phyloP scores from a whole-genome alignment of 2,888 invertebrate genomes.

The Unio delphinus region DNA sequence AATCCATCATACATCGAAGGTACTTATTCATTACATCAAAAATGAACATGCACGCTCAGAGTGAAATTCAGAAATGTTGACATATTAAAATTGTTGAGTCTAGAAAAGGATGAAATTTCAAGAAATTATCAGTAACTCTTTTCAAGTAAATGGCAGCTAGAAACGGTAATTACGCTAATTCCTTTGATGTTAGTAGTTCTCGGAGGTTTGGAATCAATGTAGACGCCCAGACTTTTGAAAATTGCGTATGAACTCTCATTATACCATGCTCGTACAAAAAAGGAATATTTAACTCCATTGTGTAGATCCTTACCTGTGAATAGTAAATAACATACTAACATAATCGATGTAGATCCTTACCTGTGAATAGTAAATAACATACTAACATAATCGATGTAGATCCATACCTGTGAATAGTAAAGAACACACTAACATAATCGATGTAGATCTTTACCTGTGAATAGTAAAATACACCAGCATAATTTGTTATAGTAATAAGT shows the following conservation, averaged over 20 bases:
- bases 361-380: constrained; percentile 5
- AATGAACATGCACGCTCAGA: too few species aligned
- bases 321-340: not conserved
- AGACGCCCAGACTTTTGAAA: constrained; percentile 35
- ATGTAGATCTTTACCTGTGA: constrained; percentile 13
- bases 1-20: too few species aligned
- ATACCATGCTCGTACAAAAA: constrained; percentile 39
- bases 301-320: constrained; percentile 13
- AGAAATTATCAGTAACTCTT: too few species aligned
- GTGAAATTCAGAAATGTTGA: too few species aligned
- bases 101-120: too few species aligned
- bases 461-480: not conserved
- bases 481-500: too few species aligned
- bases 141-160: too few species aligned
- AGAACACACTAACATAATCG: too few species aligned
- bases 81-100: too few species aligned
- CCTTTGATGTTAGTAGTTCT: constrained; percentile 23
- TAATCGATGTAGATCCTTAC: not conserved
- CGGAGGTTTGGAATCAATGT: constrained; percentile 26
- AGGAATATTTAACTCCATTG: constrained; percentile 20
- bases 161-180: constrained; percentile 1
- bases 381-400: not conserved
- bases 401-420: constrained; percentile 11
- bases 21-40: too few species aligned
- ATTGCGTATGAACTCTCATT: constrained; percentile 22